Conservation (phyloP, 2,113 vertebrate genomes). For the Bufo gargarizans region DNA sequence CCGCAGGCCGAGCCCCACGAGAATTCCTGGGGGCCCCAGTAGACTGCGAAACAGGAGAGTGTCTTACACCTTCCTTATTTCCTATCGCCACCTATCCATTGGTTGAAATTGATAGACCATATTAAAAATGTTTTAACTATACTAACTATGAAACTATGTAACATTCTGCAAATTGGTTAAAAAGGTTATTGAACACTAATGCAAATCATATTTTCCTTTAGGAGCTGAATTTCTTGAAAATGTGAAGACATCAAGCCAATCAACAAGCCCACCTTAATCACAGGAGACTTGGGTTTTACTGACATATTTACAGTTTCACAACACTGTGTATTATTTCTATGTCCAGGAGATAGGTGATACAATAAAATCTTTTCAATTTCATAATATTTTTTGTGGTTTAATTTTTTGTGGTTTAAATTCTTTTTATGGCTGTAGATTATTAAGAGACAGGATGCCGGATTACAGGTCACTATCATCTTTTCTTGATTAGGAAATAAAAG, state of each 20-base stretch:
- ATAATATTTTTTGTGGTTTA: background rate
- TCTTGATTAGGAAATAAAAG: too few species aligned
- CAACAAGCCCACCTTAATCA: background rate
- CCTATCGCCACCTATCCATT: too few species aligned
- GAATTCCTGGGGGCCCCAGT: too few species aligned
- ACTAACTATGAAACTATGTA: too few species aligned
- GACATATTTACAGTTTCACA: background rate
- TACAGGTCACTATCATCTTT: too few species aligned
- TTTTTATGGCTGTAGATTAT: background rate
- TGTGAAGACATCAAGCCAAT: background rate
- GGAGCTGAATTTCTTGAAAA: background rate
- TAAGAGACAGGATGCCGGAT: too few species aligned
- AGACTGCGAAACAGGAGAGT: too few species aligned
- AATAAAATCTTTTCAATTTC: background rate
- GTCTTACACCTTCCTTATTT: too few species aligned
- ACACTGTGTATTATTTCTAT: background rate
- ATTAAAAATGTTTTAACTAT: too few species aligned
- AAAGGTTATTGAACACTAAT: background rate
- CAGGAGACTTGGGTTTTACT: background rate
- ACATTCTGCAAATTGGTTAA: background rate
- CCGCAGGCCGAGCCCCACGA: too few species aligned
- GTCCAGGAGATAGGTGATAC: background rate
- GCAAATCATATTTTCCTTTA: background rate
- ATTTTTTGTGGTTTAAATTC: background rate
- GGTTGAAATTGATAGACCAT: too few species aligned